These are phyloP conservation scores for Ceratosolen solmsi DNA, from an alignment of 1,140 invertebrate species.

Conservation along the genomic window DNA sequence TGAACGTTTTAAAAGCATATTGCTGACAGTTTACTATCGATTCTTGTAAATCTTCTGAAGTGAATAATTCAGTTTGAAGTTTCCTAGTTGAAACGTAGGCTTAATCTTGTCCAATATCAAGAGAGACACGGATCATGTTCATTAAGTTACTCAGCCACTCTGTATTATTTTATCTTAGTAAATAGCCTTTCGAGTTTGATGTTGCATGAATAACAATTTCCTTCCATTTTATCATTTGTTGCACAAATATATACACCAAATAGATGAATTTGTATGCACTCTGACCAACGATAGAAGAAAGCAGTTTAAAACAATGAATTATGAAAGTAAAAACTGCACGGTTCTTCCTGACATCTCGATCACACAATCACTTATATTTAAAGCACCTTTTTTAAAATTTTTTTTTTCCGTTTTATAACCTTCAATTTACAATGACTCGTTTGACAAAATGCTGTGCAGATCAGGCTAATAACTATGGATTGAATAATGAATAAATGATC, in stretches of 20 bases:
- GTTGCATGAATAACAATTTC: conserved; percentile 32
- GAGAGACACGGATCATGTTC: conserved; percentile 50
- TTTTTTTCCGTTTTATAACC: conserved; percentile 34
- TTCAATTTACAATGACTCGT: conserved; percentile 24
- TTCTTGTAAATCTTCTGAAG: conserved; percentile 7
- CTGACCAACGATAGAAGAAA: conserved; percentile 31
- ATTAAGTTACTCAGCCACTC: conserved; percentile 53
- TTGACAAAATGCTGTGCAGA: conserved; percentile 12
- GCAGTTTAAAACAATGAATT: conserved; percentile 11
- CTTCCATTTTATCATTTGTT: conserved; percentile 1
- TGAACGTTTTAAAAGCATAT: conserved; percentile 26
- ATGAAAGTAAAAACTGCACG: conserved; percentile 35
- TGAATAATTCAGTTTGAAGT: conserved; percentile 35
- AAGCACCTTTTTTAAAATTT: conserved; percentile 36
- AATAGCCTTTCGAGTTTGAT: conserved; percentile 14
- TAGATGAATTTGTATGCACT: conserved; percentile 12
- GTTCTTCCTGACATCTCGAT: not conserved
- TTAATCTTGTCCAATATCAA: conserved; percentile 59
- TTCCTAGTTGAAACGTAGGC: conserved; percentile 66
- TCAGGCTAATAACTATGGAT: conserved; percentile 26
- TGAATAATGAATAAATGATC: conserved; percentile 36
- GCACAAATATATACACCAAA: not conserved
- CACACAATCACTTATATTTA: conserved; percentile 29
- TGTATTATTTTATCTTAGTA: conserved; percentile 29
- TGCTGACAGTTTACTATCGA: conserved; percentile 41